phyloP scores from a whole-genome alignment of 2,797 vertebrate species.

The Tragelaphus eurycerus region DNA sequence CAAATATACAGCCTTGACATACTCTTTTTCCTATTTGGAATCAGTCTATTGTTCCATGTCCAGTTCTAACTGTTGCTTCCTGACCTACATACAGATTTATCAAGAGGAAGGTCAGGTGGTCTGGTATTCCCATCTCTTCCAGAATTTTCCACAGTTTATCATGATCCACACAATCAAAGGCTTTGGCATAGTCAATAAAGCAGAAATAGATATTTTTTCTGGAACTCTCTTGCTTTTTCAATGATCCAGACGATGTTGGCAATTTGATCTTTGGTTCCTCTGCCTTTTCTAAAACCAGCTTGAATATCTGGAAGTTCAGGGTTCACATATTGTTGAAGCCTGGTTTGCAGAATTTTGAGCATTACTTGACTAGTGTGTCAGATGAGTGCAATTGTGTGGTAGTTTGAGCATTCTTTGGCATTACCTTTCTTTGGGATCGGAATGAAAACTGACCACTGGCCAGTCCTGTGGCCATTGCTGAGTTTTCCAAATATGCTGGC shows the following conservation, averaged over 20 bases:
- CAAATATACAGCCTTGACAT: background rate
- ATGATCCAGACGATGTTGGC: too few relatives aligned
- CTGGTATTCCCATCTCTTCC: background rate
- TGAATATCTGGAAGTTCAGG: accelerated
- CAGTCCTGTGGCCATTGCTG: background rate
- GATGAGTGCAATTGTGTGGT: background rate
- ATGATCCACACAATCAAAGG: background rate
- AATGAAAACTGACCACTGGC: background rate
- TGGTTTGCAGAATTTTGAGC: background rate
- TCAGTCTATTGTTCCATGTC: background rate
- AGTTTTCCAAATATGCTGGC: background rate
- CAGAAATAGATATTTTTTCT: too few relatives aligned
- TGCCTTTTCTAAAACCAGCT: background rate
- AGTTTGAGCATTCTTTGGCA: background rate
- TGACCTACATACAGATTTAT: background rate
- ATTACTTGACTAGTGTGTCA: background rate
- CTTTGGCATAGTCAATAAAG: background rate
- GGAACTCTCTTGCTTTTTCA: too few relatives aligned
- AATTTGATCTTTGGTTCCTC: background rate
- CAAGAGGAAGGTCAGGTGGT: background rate
- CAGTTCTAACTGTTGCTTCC: background rate
- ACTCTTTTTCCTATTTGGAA: background rate
- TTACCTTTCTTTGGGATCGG: background rate
- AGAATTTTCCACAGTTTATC: background rate
- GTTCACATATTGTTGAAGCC: background rate